Conservation (phyloP, 2,113 vertebrate genomes). For the Varanus komodoensis region DNA sequence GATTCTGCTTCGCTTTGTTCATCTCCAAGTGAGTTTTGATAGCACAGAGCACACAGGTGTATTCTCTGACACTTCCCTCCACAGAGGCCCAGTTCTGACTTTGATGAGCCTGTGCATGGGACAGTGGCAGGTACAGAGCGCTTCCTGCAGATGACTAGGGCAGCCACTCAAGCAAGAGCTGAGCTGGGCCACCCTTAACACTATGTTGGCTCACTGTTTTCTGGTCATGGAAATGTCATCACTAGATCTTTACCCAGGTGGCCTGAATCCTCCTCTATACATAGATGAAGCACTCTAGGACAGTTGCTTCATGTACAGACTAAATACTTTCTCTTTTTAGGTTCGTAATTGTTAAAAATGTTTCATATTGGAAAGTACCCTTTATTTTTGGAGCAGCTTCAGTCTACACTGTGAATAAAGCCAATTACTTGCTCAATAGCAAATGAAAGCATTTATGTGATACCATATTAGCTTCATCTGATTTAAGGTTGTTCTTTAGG, state of each 20-base stretch:
- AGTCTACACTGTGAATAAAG: slow-evolving; percentile 45
- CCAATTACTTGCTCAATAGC: slow-evolving; percentile 29
- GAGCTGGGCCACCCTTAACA: background rate
- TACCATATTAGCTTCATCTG: background rate
- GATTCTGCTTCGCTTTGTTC: too few relatives aligned
- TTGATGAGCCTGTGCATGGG: background rate
- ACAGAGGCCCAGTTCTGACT: background rate
- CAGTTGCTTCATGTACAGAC: background rate
- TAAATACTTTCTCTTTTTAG: slow-evolving; percentile 5
- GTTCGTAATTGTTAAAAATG: slow-evolving; percentile 36
- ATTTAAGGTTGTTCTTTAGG: background rate
- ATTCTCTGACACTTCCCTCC: background rate
- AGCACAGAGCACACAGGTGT: too few relatives aligned
- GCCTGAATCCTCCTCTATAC: background rate
- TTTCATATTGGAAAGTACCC: slow-evolving; percentile 29
- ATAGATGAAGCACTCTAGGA: background rate
- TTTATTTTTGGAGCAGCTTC: slow-evolving; percentile 43
- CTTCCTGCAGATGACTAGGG: background rate
- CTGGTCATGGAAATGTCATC: background rate
- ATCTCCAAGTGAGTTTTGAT: too few relatives aligned
- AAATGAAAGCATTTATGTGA: background rate
- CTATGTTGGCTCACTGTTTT: background rate
- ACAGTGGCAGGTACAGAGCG: background rate
- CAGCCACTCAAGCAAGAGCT: background rate
- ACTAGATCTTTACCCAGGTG: background rate